phyloP scores from a whole-genome alignment of 2,888 invertebrate genomes.

The Zonitis immaculata region DNA sequence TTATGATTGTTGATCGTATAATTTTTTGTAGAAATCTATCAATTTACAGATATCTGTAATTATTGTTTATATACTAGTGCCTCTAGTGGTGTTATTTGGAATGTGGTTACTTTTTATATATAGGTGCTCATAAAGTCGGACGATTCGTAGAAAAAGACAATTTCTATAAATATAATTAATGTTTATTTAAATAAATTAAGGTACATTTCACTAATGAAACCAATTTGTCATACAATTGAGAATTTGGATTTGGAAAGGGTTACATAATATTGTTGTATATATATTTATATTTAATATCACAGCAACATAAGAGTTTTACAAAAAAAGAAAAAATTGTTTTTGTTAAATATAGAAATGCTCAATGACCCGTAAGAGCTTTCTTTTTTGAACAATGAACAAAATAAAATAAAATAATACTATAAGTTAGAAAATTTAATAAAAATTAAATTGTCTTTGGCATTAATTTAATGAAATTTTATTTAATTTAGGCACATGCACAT shows the following conservation, averaged over 20 bases:
- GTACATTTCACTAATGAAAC: not conserved
- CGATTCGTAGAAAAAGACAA: not conserved
- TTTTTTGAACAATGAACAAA: not conserved
- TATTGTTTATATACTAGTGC: too few relatives aligned
- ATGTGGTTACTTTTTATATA: too few relatives aligned
- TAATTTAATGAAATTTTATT: slow-evolving; percentile 24
- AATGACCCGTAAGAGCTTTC: slow-evolving; percentile 38
- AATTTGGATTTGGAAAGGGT: not conserved
- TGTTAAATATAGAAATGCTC: slow-evolving; percentile 38
- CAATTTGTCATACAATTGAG: not conserved
- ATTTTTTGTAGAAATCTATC: too few relatives aligned
- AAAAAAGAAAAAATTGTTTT: slow-evolving; percentile 20
- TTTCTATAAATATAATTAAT: slow-evolving; percentile 1
- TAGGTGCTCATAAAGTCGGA: too few relatives aligned
- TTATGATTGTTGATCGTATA: too few relatives aligned
- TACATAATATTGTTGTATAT: not conserved
- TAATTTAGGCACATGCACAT: slow-evolving; percentile 70
- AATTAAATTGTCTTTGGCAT: slow-evolving; percentile 25
- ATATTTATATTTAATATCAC: slow-evolving; percentile 28
- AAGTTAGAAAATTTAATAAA: slow-evolving; percentile 4
- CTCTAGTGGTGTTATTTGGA: too few relatives aligned
- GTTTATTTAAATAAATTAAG: slow-evolving; percentile 1
- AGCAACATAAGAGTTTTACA: slow-evolving; percentile 26
- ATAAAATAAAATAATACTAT: slow-evolving; percentile 7
- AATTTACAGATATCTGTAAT: too few relatives aligned